Percentiles rank a stretch among this genome's conserved stretches.
Conservation (phyloP, 2,888 invertebrate genomes). For the Macrosoma leucophasiata region DNA sequence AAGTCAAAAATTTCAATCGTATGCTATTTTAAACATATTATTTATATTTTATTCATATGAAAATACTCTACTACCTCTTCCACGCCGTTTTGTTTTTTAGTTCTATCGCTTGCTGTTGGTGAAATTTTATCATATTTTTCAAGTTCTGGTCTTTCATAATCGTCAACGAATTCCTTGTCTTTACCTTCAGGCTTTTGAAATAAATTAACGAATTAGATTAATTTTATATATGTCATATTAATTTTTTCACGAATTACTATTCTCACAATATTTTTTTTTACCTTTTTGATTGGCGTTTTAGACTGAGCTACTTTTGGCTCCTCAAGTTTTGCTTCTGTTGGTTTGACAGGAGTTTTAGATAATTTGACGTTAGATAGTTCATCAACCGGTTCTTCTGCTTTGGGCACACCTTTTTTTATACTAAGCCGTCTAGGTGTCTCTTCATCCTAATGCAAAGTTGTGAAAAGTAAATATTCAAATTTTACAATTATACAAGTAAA, state of each 20-base stretch:
- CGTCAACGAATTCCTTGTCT: slow-evolving; percentile 76
- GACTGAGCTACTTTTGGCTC: slow-evolving; percentile 57
- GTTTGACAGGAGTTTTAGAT: slow-evolving; percentile 53
- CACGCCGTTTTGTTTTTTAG: slow-evolving; percentile 64
- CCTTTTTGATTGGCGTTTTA: slow-evolving; percentile 58
- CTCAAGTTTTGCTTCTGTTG: slow-evolving; percentile 49
- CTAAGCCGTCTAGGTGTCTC: slow-evolving; percentile 54
- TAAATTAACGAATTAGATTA: slow-evolving; percentile 1
- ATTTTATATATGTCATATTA: slow-evolving; percentile 3
- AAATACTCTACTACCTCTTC: slow-evolving; percentile 51
- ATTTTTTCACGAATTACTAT: no score
- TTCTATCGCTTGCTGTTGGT: slow-evolving; percentile 56
- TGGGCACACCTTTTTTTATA: slow-evolving; percentile 60
- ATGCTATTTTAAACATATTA: not conserved
- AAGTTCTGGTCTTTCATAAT: slow-evolving; percentile 83
- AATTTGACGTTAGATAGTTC: slow-evolving; percentile 61
- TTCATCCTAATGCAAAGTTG: slow-evolving; percentile 40
- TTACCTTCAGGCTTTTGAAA: slow-evolving; percentile 57
- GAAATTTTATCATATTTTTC: slow-evolving; percentile 80
- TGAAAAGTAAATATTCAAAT: no score
- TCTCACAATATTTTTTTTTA: no score
- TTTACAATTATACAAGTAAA: no score
- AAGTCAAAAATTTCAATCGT: no score
- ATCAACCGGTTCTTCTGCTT: slow-evolving; percentile 61
- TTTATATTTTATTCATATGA: not conserved